Conservation (phyloP, 2,797 vertebrate genomes). For the Steatocranus sp. region DNA sequence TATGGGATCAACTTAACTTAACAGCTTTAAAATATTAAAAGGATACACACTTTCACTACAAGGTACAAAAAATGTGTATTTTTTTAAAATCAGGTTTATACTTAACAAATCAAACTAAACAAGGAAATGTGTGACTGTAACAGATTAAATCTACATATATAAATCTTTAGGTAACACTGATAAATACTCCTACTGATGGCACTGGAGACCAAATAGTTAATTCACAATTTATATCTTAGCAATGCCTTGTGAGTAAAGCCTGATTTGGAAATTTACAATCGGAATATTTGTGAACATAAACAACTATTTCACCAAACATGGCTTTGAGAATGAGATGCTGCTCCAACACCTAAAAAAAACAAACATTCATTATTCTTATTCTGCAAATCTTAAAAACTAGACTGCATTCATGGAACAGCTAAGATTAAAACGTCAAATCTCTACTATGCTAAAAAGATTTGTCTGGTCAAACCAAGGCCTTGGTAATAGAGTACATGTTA, state of each 20-base stretch:
- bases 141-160: conserved; percentile 54
- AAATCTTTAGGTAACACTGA: conserved; percentile 46
- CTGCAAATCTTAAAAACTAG: background rate
- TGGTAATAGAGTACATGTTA: background rate
- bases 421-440: background rate
- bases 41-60: conserved; percentile 57
- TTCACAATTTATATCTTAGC: conserved; percentile 18
- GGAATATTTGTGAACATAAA: conserved; percentile 28
- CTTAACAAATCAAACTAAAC: conserved; percentile 43
- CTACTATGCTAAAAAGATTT: background rate
- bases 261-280: conserved; percentile 29
- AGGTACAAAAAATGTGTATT: conserved; percentile 50
- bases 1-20: conserved; percentile 72
- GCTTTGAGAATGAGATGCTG: background rate
- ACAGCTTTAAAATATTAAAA: conserved; percentile 53
- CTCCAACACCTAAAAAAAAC: background rate
- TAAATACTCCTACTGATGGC: conserved; percentile 32
- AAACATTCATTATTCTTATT: background rate
- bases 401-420: background rate
- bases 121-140: conserved; percentile 6
- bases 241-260: conserved; percentile 22
- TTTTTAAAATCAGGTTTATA: conserved; percentile 46
- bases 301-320: conserved; percentile 1
- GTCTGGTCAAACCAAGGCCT: background rate
- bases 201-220: conserved; percentile 34